Evolutionary conservation across 2,797 vertebrate species (phyloP), one percentile per base, ranked within the genome.

Genomic region (Lutjanus campechanus): DNA sequence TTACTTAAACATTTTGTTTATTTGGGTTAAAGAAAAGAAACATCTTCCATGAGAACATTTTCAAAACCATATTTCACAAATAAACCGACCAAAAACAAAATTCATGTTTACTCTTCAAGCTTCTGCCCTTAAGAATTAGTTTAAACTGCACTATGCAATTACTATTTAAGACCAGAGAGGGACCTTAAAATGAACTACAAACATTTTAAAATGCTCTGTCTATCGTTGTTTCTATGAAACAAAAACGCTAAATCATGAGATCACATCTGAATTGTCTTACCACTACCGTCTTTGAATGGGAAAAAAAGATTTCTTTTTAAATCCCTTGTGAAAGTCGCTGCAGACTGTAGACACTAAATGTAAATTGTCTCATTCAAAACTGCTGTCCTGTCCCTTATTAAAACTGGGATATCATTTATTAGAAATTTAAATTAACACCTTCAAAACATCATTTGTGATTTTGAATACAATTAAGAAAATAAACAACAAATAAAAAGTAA

Each of bases 201-300:
- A 16, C 47, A 51, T 44, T 25, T 43, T n/a, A 67, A 40, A 61
- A 70, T 36, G 13, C 4, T 11, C 1, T 53, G 0, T n/a, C 20
- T 29, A 6, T 59, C 8, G 49, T 47, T 69, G n/a, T 59, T 75
- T 65, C 25, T 65, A 36, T 40, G 9, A 81, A 67, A 68, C 41
- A 22, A 64, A 56, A 7, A 36, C 8, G 13, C 46, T 7, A 58
- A 44, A 50, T 43, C 1, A 66, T 41, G n/a, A 41, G 12, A 54
- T 54, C 11, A 64, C 16, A 49, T 67, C 67, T 44, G 2, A 51
- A 63, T 63, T 7, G 1, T 47, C 25, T 22, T 36, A 1, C 20
- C 50, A 17, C 16, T 53, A 25, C 40, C 54, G 10, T 54, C 41
- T 3, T 4, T 41, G n/a, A 25, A 47, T 43, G 10, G 40, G 29